Conservation (phyloP, 1,140 invertebrate genomes). For the Pseudomyrmex flavicornis region DNA sequence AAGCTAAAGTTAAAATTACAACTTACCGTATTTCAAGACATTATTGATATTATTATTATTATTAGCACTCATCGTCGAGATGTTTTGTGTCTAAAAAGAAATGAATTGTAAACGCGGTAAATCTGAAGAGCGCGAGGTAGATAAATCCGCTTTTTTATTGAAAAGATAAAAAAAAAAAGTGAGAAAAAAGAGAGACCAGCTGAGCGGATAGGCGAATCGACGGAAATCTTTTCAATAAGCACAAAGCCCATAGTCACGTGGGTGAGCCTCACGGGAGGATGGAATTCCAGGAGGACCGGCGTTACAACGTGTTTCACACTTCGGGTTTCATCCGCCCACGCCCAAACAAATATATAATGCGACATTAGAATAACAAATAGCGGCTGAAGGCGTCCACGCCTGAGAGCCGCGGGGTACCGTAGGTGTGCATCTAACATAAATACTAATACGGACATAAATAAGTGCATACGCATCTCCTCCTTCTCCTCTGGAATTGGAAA, state of each 20-base stretch:
- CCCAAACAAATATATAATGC: slow-evolving; percentile 82
- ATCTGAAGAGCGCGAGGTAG: slow-evolving; percentile 2
- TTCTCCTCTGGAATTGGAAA: neutral
- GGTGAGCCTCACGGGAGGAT: slow-evolving; percentile 61
- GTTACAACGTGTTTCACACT: slow-evolving; percentile 83
- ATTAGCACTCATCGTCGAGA: neutral
- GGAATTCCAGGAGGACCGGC: slow-evolving; percentile 78
- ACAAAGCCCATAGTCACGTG: slow-evolving; percentile 39
- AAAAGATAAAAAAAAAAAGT: slow-evolving; percentile 23
- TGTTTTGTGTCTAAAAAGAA: neutral
- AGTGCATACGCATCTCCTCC: slow-evolving; percentile 70
- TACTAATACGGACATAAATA: slow-evolving; percentile 78
- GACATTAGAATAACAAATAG: slow-evolving; percentile 83
- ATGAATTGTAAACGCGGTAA: slow-evolving; percentile 44
- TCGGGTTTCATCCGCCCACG: slow-evolving; percentile 78
- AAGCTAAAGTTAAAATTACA: no score
- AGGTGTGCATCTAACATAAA: slow-evolving; percentile 69
- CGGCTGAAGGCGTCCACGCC: slow-evolving; percentile 79
- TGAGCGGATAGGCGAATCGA: slow-evolving; percentile 60
- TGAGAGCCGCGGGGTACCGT: slow-evolving; percentile 77
- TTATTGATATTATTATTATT: no score
- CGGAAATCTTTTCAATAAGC: slow-evolving; percentile 58
- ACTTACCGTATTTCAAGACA: no score
- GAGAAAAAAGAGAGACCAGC: slow-evolving; percentile 3
- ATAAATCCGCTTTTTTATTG: slow-evolving; percentile 48